These are phyloP conservation scores for Cheilinus undulatus DNA, from an alignment of 2,113 vertebrate species.

Conservation along the genomic window DNA sequence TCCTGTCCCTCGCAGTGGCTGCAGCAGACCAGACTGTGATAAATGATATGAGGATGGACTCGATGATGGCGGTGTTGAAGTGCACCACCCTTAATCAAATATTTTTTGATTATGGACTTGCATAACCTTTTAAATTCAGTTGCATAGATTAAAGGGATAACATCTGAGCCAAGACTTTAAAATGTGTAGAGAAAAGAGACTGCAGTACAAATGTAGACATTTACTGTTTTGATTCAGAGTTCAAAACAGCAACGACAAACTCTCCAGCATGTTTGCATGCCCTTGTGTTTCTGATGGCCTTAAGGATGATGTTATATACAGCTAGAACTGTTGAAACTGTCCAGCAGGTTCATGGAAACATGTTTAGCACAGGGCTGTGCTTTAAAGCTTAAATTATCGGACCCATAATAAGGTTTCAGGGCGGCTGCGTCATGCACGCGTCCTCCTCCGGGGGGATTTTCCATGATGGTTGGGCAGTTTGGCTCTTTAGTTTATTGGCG, in stretches of 20 bases:
- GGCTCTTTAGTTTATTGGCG: conserved; percentile 49
- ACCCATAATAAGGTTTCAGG: conserved; percentile 14
- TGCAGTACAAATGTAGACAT: neutral
- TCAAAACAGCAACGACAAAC: neutral
- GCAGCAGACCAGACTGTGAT: no score
- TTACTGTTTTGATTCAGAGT: neutral
- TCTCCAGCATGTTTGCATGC: neutral
- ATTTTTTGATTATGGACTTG: no score
- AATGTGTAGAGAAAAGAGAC: no score
- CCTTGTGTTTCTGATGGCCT: neutral
- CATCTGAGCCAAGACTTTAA: no score
- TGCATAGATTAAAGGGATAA: no score
- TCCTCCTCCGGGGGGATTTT: conserved; percentile 37
- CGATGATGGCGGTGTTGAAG: no score
- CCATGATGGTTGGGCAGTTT: conserved; percentile 30
- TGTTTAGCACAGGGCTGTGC: conserved; percentile 14
- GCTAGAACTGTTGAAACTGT: neutral
- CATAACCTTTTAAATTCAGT: no score
- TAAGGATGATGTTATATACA: neutral
- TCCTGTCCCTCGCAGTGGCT: no score
- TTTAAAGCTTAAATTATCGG: conserved; percentile 33
- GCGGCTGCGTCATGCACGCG: neutral
- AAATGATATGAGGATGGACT: no score
- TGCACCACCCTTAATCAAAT: no score
- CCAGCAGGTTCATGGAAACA: conserved; percentile 32